Percentiles rank a stretch among this genome's conserved stretches.
Evolutionary conservation across 2,113 vertebrate genomes (phyloP).

Genomic region (Muntiacus reevesi): DNA sequence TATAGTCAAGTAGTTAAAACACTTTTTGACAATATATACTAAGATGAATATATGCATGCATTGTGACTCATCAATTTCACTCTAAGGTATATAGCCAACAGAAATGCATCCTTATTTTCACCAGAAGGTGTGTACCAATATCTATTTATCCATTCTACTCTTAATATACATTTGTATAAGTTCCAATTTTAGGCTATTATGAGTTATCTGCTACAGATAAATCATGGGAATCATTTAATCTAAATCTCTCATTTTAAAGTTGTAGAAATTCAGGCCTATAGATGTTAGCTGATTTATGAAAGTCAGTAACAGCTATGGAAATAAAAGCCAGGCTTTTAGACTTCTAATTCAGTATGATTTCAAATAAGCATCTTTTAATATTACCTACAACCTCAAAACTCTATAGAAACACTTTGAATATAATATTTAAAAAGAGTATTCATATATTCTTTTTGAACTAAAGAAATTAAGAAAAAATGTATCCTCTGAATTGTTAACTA

Average conservation of each 20-base stretch:
- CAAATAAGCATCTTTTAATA: neutral
- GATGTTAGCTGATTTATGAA: neutral
- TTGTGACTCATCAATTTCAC: neutral
- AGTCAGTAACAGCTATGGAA: neutral
- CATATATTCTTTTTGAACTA: slow-evolving; percentile 69
- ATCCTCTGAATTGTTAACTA: slow-evolving; percentile 69
- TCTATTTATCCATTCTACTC: neutral
- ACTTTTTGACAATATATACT: neutral
- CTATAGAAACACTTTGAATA: slow-evolving; percentile 68
- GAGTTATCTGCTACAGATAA: neutral
- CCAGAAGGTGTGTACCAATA: neutral
- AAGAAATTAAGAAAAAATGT: slow-evolving; percentile 68
- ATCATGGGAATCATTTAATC: neutral
- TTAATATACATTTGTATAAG: neutral
- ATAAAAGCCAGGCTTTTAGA: neutral
- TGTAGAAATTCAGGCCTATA: neutral
- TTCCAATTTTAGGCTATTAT: neutral
- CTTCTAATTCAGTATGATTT: neutral
- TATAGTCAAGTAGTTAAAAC: neutral
- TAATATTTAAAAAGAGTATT: slow-evolving; percentile 50
- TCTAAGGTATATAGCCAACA: neutral
- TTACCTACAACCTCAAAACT: neutral
- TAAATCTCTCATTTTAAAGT: neutral
- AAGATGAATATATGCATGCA: neutral
- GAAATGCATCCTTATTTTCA: neutral